These are phyloP conservation scores for Chelidonichthys spinosus DNA, from an alignment of 2,797 vertebrate genomes.

Conservation along the genomic window DNA sequence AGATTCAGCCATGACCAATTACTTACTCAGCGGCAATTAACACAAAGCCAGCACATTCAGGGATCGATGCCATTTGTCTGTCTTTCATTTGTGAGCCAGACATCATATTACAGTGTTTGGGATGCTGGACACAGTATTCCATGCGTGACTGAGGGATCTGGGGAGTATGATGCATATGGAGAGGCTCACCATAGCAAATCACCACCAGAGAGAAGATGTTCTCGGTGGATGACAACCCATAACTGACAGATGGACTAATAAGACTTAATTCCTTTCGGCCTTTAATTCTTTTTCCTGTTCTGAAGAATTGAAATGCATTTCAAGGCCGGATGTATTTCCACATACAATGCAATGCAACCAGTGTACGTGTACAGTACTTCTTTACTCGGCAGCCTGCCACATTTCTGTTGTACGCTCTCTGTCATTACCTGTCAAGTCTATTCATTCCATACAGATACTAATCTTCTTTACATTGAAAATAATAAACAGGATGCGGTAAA, in stretches of 20 bases:
- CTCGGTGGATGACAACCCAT: constrained; percentile 57
- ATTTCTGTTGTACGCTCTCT: constrained; percentile 11
- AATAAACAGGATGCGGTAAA: constrained; percentile 56
- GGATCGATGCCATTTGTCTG: constrained; percentile 69
- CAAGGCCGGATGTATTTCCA: constrained; percentile 37
- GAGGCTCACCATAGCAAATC: constrained; percentile 60
- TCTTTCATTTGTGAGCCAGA: constrained; percentile 61
- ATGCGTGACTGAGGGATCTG: constrained; percentile 55
- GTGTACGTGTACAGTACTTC: constrained; percentile 40
- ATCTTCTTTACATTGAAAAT: constrained; percentile 37
- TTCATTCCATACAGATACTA: constrained; percentile 37
- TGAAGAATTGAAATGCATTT: constrained; percentile 60
- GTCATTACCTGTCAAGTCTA: constrained; percentile 36
- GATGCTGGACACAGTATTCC: constrained; percentile 46
- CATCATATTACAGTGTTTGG: constrained; percentile 43
- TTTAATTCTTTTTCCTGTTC: constrained; percentile 64
- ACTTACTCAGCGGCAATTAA: constrained; percentile 59
- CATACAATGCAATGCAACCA: constrained; percentile 44
- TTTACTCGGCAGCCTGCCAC: constrained; percentile 44
- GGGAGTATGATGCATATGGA: constrained; percentile 67
- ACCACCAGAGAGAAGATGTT: constrained; percentile 62
- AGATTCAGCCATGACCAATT: constrained; percentile 59
- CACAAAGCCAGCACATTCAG: constrained; percentile 52
- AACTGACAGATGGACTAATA: constrained; percentile 77
- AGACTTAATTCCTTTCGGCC: constrained; percentile 71